phyloP scores from a whole-genome alignment of 1,140 invertebrate genomes.

The Drosophila cardini region DNA sequence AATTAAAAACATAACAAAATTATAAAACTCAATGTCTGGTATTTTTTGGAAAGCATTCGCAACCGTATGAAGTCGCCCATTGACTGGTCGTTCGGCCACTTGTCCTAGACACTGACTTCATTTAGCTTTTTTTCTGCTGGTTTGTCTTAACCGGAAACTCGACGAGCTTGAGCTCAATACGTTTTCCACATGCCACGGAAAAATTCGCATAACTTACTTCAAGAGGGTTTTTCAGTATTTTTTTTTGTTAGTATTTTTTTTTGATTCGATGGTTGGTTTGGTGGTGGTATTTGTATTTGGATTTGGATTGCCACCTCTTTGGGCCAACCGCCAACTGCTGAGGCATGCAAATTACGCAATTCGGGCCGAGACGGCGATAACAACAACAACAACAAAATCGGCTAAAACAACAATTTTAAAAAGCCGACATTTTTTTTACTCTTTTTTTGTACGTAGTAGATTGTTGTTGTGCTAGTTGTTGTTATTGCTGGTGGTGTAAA shows the following conservation, averaged over 20 bases:
- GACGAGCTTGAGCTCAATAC: slow-evolving; percentile 36
- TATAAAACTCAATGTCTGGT: slow-evolving; percentile 13
- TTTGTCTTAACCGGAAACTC: slow-evolving; percentile 66
- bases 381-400: slow-evolving; percentile 33
- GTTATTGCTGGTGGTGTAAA: slow-evolving; percentile 26
- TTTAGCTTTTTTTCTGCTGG: slow-evolving; percentile 43
- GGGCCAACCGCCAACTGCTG: slow-evolving; percentile 43
- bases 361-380: slow-evolving; percentile 57
- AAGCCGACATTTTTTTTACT: slow-evolving; percentile 56
- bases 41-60: slow-evolving; percentile 39
- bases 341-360: slow-evolving; percentile 78
- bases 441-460: slow-evolving; percentile 1
- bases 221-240: slow-evolving; percentile 27
- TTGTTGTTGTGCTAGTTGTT: slow-evolving; percentile 29
- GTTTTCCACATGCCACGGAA: slow-evolving; percentile 68
- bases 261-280: background rate
- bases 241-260: background rate
- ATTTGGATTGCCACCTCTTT: slow-evolving; percentile 41
- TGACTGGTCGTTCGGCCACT: slow-evolving; percentile 44
- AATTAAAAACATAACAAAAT: slow-evolving; percentile 49
- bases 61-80: slow-evolving; percentile 14
- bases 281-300: background rate
- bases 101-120: slow-evolving; percentile 81
- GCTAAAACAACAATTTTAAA: slow-evolving; percentile 17
- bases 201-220: slow-evolving; percentile 61